Percentiles rank a stretch among this genome's conserved stretches.
phyloP scores from a whole-genome alignment of 2,797 vertebrate species.

The Myoxocephalus aenaeus region DNA sequence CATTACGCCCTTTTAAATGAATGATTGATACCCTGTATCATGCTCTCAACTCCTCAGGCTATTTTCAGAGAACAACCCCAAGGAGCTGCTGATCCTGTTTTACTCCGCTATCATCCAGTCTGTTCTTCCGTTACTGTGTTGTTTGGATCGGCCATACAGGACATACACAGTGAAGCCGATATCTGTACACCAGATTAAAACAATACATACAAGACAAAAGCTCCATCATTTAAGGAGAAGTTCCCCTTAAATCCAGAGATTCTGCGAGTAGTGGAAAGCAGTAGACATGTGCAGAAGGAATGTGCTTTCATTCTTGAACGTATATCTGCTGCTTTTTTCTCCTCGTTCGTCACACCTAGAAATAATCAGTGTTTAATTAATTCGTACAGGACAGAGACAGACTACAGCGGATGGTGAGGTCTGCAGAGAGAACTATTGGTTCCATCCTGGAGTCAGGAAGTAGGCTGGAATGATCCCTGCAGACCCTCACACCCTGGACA shows the following conservation, averaged over 20 bases:
- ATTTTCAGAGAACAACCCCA: constrained; percentile 2
- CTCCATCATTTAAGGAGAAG: background rate
- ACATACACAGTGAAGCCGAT: background rate
- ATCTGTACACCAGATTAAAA: background rate
- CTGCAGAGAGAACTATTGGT: too few relatives aligned
- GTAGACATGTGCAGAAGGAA: background rate
- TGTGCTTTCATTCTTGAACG: background rate
- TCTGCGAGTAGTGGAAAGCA: background rate
- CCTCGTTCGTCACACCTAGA: background rate
- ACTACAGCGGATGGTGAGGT: too few relatives aligned
- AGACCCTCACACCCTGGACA: too few relatives aligned
- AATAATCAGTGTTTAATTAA: background rate
- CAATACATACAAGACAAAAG: background rate
- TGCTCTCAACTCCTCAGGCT: background rate
- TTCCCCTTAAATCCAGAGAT: background rate
- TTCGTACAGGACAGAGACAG: background rate
- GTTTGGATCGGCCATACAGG: too few relatives aligned
- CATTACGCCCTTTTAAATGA: background rate
- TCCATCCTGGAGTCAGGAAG: too few relatives aligned
- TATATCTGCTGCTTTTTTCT: too few relatives aligned
- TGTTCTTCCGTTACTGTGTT: too few relatives aligned
- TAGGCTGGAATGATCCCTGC: too few relatives aligned
- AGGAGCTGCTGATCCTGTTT: too few relatives aligned
- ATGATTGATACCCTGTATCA: background rate
- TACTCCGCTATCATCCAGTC: background rate